phyloP scores from a whole-genome alignment of 2,888 invertebrate species.

The Embidobia sp. region DNA sequence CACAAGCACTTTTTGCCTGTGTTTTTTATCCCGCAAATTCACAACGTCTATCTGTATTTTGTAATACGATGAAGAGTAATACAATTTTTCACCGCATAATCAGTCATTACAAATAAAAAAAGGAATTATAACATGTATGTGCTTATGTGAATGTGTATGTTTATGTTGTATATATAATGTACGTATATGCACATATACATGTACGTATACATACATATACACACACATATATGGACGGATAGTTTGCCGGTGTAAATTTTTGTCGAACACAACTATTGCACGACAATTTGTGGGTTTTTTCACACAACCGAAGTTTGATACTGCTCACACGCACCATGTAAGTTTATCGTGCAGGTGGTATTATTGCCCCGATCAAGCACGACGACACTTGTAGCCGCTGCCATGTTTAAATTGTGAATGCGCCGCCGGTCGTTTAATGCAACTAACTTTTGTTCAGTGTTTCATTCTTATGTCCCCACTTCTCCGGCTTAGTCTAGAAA shows the following conservation, averaged over 20 bases:
- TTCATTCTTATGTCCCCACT: slow-evolving; percentile 66
- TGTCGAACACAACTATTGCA: slow-evolving; percentile 4
- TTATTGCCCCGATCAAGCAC: slow-evolving; percentile 97
- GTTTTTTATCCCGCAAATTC: too few relatives aligned
- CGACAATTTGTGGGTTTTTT: background rate
- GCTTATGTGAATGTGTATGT: too few relatives aligned
- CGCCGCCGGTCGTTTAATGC: slow-evolving; percentile 72
- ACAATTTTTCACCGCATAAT: slow-evolving; percentile 10
- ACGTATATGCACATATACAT: too few relatives aligned
- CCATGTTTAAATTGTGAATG: slow-evolving; percentile 84
- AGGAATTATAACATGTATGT: too few relatives aligned
- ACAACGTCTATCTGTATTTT: slow-evolving; percentile 23
- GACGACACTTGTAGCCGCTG: slow-evolving; percentile 96
- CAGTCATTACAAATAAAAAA: too few relatives aligned
- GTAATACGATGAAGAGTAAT: too few relatives aligned
- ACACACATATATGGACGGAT: background rate
- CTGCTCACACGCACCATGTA: slow-evolving; percentile 89
- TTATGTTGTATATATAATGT: too few relatives aligned
- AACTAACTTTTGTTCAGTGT: slow-evolving; percentile 76
- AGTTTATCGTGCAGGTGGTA: slow-evolving; percentile 97
- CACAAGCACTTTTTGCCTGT: too few relatives aligned
- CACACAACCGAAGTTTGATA: too few relatives aligned
- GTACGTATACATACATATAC: too few relatives aligned
- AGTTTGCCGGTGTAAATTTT: background rate
- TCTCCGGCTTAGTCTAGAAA: slow-evolving; percentile 25